Evolutionary conservation across 2,888 invertebrate species (phyloP), one percentile per base, ranked within the genome.

Genomic region (Dicranocentrus wangi): DNA sequence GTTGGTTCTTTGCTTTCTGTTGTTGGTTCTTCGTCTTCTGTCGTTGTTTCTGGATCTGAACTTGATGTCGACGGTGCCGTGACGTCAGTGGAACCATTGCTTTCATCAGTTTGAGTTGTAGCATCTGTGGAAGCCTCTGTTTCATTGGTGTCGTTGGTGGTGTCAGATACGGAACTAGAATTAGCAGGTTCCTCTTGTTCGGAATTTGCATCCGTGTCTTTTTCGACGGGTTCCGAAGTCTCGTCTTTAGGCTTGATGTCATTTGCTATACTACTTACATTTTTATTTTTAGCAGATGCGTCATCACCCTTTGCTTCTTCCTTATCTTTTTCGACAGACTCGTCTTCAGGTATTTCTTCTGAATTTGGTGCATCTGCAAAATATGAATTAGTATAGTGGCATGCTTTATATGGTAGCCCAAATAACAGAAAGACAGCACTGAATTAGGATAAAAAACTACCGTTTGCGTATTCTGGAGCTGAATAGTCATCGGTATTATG

Each of bases 401-500:
- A n/a, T n/a, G n/a, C n/a, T n/a, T n/a, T n/a, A n/a, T n/a, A n/a
- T n/a, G n/a, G n/a, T n/a, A n/a, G n/a, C n/a, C n/a, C n/a, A n/a
- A n/a, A n/a, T n/a, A n/a, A n/a, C n/a, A n/a, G n/a, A n/a, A n/a
- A n/a, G n/a, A n/a, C n/a, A n/a, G n/a, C n/a, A n/a, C n/a, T n/a
- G n/a, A n/a, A n/a, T n/a, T n/a, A n/a, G n/a, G n/a, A n/a, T n/a
- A n/a, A n/a, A n/a, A n/a, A n/a, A 13, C 1, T 68, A 68, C 66
- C 66, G 8, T 32, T n/a, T 7, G 27, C 1, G 28, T 51, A 25
- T 25, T 27, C 66, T 23, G 23, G 51, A 63, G 1, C 23, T 23
- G 5, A 10, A 47, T 51, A 68, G 23, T 66, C 65, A 47, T 66
- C 65, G 5, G 2, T 21, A 39, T 66, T 66, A 15, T 21, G 0